A percentile compares a stretch with the other conserved stretches of the same genome.
These are phyloP conservation scores for Litocranius walleri DNA, from an alignment of 2,113 vertebrate genomes.

Conservation along the genomic window DNA sequence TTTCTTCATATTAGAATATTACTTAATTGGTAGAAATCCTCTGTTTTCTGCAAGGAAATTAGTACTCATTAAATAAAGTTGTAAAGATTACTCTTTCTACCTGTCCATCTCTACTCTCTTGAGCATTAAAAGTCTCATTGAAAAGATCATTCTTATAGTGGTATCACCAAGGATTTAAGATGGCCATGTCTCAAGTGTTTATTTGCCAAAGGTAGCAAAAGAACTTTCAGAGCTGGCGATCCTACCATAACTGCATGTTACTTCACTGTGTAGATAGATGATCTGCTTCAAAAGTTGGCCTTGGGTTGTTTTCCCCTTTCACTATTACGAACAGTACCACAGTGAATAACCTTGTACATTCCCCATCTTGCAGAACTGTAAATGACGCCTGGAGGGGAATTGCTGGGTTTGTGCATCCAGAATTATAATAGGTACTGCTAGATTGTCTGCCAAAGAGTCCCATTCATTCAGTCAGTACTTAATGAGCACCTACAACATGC, in stretches of 20 bases:
- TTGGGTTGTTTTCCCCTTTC: neutral
- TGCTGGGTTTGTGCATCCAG: neutral
- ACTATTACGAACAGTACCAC: neutral
- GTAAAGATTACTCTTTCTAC: neutral
- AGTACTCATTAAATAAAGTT: slow-evolving; percentile 50
- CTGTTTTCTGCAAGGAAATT: slow-evolving; percentile 38
- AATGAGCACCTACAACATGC: neutral
- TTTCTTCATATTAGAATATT: slow-evolving; percentile 38
- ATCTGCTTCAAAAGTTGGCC: slow-evolving; percentile 25
- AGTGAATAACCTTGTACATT: neutral
- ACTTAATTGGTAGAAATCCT: slow-evolving; percentile 27
- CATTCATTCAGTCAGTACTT: neutral
- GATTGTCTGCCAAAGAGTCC: neutral
- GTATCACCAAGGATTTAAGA: neutral
- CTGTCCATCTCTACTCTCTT: neutral
- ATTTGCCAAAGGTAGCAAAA: slow-evolving; percentile 33
- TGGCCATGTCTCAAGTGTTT: neutral
- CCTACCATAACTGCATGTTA: neutral
- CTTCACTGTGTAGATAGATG: neutral
- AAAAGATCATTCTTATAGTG: neutral
- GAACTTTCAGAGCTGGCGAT: slow-evolving; percentile 1
- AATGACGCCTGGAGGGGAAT: neutral
- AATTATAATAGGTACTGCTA: slow-evolving; percentile 1
- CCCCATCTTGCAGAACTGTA: neutral
- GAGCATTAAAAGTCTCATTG: neutral